Conservation (phyloP, 2,113 vertebrate genomes). For the Phaethon lepturus region DNA sequence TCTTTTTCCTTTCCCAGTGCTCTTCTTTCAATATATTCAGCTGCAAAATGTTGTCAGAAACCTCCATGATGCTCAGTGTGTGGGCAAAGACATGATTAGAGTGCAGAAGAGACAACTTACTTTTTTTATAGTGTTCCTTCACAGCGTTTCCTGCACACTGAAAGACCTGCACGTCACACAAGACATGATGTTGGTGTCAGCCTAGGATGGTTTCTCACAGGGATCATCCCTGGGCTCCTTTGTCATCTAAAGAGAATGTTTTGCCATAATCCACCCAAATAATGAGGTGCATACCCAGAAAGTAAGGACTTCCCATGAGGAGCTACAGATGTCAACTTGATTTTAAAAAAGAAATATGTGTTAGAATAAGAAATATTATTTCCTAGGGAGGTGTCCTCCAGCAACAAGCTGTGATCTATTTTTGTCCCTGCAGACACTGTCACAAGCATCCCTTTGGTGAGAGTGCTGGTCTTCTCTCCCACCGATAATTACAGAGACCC, state of each 20-base stretch:
- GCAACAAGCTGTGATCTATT: neutral
- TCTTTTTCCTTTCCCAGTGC: neutral
- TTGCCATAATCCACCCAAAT: neutral
- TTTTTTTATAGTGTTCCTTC: neutral
- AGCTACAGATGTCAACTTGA: neutral
- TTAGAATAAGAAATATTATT: neutral
- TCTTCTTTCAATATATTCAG: neutral
- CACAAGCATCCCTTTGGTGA: neutral
- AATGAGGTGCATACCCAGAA: neutral
- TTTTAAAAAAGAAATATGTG: neutral
- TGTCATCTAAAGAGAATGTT: neutral
- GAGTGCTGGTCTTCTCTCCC: neutral
- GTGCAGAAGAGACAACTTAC: neutral
- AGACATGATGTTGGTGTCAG: neutral
- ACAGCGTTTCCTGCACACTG: neutral
- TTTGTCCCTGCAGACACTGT: neutral
- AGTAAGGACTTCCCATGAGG: neutral
- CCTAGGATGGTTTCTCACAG: neutral
- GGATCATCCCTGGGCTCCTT: neutral
- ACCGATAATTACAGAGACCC: neutral
- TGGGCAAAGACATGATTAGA: neutral
- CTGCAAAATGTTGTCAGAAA: neutral
- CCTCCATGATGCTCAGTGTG: neutral
- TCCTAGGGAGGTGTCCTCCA: neutral
- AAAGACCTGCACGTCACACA: conserved; percentile 23